These are phyloP conservation scores for Eilema caniola DNA, from an alignment of 2,888 invertebrate species.

Conservation along the genomic window DNA sequence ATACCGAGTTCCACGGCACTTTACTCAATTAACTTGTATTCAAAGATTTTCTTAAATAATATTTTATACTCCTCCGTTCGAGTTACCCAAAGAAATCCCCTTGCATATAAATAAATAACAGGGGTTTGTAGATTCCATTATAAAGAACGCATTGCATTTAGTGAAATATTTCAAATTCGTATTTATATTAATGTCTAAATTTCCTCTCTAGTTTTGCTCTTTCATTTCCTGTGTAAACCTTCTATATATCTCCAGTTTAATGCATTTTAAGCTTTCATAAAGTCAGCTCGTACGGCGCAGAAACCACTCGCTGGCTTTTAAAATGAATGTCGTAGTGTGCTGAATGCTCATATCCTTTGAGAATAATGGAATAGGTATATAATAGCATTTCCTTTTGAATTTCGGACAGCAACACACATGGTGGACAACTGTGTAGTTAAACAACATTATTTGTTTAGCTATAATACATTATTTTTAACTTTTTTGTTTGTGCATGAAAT, in stretches of 20 bases:
- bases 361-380: not conserved
- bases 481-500: too few relatives aligned
- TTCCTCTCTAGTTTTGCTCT: not conserved
- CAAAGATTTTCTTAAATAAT: not conserved
- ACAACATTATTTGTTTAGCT: not conserved
- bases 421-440: not conserved
- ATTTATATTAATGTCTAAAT: not conserved
- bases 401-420: too few relatives aligned
- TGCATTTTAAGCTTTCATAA: constrained; percentile 9
- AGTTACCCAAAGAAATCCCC: not conserved
- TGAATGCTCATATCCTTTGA: not conserved
- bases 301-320: not conserved
- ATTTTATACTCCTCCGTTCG: not conserved
- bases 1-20: not conserved
- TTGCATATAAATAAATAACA: not conserved
- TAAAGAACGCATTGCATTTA: not conserved
- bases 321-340: not conserved
- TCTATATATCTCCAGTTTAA: not conserved
- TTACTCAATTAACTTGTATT: not conserved
- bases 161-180: not conserved
- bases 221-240: constrained; percentile 7
- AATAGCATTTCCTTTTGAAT: not conserved
- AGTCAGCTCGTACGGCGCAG: not conserved
- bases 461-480: too few relatives aligned
- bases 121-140: not conserved